These are phyloP conservation scores for Anisognathus igniventris DNA, from an alignment of 2,797 vertebrate genomes.

Conservation along the genomic window DNA sequence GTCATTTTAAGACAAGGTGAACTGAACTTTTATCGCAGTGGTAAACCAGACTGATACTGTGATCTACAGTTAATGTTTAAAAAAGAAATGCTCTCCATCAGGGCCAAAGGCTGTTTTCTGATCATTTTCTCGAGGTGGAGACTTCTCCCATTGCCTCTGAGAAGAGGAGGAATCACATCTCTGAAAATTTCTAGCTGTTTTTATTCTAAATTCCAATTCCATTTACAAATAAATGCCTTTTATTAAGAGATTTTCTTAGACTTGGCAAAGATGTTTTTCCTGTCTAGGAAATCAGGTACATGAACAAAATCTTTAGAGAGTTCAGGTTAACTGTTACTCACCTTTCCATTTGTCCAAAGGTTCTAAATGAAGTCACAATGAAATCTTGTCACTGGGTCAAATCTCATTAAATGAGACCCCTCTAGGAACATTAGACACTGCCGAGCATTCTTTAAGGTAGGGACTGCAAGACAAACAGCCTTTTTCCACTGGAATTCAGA, in stretches of 20 bases:
- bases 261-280: background rate
- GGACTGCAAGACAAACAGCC: accelerated
- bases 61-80: background rate
- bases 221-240: background rate
- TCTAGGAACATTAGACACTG: background rate
- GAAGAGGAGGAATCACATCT: background rate
- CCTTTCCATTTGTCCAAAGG: background rate
- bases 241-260: background rate
- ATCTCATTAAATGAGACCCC: background rate
- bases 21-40: background rate
- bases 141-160: background rate
- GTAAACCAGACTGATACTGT: background rate
- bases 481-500: background rate
- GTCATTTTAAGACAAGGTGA: background rate
- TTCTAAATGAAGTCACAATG: background rate
- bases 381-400: background rate
- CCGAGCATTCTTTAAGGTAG: background rate
- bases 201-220: background rate
- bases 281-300: background rate
- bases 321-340: background rate
- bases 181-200: background rate
- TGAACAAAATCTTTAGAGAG: background rate
- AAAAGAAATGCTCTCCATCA: background rate
- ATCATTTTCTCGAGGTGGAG: background rate
- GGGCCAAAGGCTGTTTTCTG: background rate